Percentiles rank a stretch among this genome's conserved stretches.
These are phyloP conservation scores for Heteractis magnifica DNA, from an alignment of 92 coral and sea anemone genomes.

Conservation along the genomic window DNA sequence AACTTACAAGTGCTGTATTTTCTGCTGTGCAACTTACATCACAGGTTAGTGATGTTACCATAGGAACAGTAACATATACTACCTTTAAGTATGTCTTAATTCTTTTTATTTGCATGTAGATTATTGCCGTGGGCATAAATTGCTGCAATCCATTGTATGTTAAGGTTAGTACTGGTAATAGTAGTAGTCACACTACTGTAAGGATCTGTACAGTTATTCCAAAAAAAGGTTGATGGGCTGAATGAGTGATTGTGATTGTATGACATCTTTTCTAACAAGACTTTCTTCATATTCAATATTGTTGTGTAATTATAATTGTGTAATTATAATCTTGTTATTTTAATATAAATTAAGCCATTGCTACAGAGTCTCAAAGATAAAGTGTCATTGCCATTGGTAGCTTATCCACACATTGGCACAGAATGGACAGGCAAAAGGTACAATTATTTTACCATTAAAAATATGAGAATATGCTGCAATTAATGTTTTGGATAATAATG, in stretches of 20 bases:
- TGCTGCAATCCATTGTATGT: slow-evolving; percentile 58
- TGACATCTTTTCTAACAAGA: background rate
- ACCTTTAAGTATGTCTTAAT: background rate
- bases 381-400: slow-evolving; percentile 69
- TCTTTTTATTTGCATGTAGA: slow-evolving; percentile 21
- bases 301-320: background rate
- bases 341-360: slow-evolving; percentile 45
- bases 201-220: background rate
- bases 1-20: slow-evolving; percentile 54
- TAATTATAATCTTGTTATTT: background rate
- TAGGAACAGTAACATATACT: background rate
- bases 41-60: slow-evolving; percentile 38
- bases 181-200: background rate
- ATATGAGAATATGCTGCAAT: background rate
- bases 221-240: background rate
- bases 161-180: slow-evolving; percentile 26
- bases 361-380: slow-evolving; percentile 67
- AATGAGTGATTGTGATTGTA: background rate
- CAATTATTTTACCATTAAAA: background rate
- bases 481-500: too few species aligned
- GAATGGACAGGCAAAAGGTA: slow-evolving; percentile 72
- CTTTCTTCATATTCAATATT: background rate
- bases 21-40: slow-evolving; percentile 42
- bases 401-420: slow-evolving; percentile 78
- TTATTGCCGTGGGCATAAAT: slow-evolving; percentile 69